Percentiles rank a stretch among this genome's conserved stretches.
Evolutionary conservation across 2,113 vertebrate species (phyloP).

Genomic region (Myiopsitta monachus): DNA sequence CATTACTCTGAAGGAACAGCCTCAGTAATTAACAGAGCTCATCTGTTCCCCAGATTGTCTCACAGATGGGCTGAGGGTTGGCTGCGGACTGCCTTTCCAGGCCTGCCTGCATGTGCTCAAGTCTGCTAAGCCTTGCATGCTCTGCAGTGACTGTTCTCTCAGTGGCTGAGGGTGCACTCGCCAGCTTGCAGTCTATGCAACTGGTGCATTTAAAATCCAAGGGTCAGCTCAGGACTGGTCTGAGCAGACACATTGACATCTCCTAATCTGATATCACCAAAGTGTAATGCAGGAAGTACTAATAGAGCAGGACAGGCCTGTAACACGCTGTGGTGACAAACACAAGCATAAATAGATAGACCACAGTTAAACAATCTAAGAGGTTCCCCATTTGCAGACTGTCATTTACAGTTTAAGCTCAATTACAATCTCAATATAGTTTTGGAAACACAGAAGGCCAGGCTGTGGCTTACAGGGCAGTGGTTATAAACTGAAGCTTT

Average conservation of each 20-base stretch:
- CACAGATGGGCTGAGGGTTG: neutral
- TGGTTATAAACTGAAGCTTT: neutral
- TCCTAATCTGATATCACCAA: neutral
- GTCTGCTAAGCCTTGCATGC: neutral
- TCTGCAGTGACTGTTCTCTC: neutral
- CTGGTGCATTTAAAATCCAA: neutral
- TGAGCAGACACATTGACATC: neutral
- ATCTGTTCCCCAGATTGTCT: neutral
- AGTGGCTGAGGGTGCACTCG: rapidly evolving
- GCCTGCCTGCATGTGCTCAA: neutral
- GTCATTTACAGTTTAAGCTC: neutral
- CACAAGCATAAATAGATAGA: neutral
- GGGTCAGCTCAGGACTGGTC: neutral
- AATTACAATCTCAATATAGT: neutral
- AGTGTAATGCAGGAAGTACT: neutral
- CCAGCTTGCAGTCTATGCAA: neutral
- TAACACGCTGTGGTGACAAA: neutral
- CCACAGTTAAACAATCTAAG: neutral
- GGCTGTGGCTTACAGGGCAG: neutral
- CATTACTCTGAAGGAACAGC: neutral
- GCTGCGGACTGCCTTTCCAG: neutral
- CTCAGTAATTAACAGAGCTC: neutral
- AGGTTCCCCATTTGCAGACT: neutral
- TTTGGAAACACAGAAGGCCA: neutral
- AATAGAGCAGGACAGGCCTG: neutral